These are phyloP conservation scores for Euglossa dilemma DNA, from an alignment of 1,140 invertebrate species.

Conservation along the genomic window DNA sequence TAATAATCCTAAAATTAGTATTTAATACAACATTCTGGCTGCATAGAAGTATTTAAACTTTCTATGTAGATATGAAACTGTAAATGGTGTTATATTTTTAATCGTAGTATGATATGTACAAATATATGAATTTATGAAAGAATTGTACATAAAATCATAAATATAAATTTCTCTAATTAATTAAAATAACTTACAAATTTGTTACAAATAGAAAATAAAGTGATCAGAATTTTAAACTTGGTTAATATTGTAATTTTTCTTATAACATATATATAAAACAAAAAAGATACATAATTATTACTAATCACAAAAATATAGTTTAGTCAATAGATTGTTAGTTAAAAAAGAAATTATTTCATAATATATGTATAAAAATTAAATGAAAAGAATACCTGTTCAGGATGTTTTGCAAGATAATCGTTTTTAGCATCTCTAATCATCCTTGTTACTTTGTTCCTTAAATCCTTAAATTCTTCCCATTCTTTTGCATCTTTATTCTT, in stretches of 20 bases:
- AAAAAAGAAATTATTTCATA: slow-evolving; percentile 12
- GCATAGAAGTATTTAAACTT: not conserved
- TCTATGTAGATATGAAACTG: slow-evolving; percentile 10
- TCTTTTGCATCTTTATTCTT: slow-evolving; percentile 82
- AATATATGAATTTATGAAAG: not conserved
- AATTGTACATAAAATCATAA: slow-evolving; percentile 2
- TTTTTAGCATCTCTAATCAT: slow-evolving; percentile 83
- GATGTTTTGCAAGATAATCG: slow-evolving; percentile 82
- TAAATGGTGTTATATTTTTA: slow-evolving; percentile 32
- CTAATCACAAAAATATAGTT: not conserved
- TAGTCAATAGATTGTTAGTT: slow-evolving; percentile 2
- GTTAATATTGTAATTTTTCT: not conserved
- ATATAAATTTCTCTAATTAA: not conserved
- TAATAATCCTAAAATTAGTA: not conserved
- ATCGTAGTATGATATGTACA: slow-evolving; percentile 1
- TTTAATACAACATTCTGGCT: not conserved
- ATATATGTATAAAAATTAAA: slow-evolving; percentile 10
- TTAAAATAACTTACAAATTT: not conserved
- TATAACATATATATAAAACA: not conserved
- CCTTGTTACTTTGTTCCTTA: slow-evolving; percentile 82
- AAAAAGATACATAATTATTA: not conserved
- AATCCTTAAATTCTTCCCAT: slow-evolving; percentile 83
- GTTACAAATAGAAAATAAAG: not conserved
- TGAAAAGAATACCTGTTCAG: slow-evolving; percentile 80
- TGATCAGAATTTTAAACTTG: not conserved